A percentile compares a stretch with the other conserved stretches of the same genome.
phyloP scores from a whole-genome alignment of 2,888 invertebrate genomes.

The Brachynemurus nebulosus region DNA sequence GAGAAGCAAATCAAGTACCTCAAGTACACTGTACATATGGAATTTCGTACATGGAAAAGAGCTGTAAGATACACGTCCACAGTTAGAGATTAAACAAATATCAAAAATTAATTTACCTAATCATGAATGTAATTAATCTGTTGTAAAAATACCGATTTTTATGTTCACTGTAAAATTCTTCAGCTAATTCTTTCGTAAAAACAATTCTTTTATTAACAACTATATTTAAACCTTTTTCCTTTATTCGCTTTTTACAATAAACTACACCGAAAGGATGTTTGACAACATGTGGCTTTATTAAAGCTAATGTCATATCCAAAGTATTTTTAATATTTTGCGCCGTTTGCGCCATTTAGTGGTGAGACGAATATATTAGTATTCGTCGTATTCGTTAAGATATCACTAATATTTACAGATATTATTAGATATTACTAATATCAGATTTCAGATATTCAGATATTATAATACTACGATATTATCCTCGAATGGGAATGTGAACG shows the following conservation, averaged over 20 bases:
- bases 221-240: conserved; percentile 54
- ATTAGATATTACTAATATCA: no score
- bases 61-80: no score
- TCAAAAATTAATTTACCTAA: conserved; percentile 38
- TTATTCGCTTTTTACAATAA: conserved; percentile 52
- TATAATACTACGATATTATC: no score
- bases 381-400: no score
- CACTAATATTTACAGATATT: no score
- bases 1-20: no score
- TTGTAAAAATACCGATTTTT: conserved; percentile 70
- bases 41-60: background rate
- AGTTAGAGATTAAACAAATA: background rate
- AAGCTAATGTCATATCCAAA: conserved; percentile 69
- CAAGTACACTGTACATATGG: no score
- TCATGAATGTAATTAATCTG: conserved; percentile 68
- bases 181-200: conserved; percentile 48
- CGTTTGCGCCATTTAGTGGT: no score
- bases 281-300: conserved; percentile 75
- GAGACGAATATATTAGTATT: no score
- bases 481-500: no score
- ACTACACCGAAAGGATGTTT: conserved; percentile 58
- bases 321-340: no score
- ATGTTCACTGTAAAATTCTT: conserved; percentile 72
- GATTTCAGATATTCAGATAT: no score
- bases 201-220: conserved; percentile 50